phyloP scores from a whole-genome alignment of 2,113 vertebrate genomes.

The Chaetura pelagica region DNA sequence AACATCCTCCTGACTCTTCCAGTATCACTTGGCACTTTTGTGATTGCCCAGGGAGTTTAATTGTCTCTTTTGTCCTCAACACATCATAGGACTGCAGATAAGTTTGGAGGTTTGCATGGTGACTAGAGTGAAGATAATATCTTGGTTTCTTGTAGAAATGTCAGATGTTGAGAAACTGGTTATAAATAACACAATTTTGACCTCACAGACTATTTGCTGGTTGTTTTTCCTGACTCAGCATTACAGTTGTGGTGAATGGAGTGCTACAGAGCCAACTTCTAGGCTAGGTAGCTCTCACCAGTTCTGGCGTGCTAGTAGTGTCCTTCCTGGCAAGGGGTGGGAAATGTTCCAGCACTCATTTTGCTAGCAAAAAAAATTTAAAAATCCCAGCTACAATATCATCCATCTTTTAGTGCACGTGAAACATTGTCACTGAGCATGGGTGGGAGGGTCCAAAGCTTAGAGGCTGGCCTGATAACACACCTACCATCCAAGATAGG shows the following conservation, averaged over 20 bases:
- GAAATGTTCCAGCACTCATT: background rate
- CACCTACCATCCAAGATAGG: background rate
- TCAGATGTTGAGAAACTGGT: background rate
- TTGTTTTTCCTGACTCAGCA: background rate
- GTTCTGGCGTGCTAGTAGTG: background rate
- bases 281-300: background rate
- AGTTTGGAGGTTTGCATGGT: background rate
- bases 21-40: background rate
- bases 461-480: background rate
- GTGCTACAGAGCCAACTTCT: background rate
- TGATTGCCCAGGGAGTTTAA: background rate
- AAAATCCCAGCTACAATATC: background rate
- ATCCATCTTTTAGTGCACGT: background rate
- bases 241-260: background rate
- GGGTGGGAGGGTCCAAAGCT: background rate
- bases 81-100: background rate
- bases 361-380: background rate
- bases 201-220: background rate
- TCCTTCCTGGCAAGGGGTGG: background rate
- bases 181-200: background rate
- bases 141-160: background rate
- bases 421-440: background rate
- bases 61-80: background rate
- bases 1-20: accelerated
- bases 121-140: background rate